These are phyloP conservation scores for Otus scops DNA, from an alignment of 2,797 vertebrate species.

Conservation along the genomic window DNA sequence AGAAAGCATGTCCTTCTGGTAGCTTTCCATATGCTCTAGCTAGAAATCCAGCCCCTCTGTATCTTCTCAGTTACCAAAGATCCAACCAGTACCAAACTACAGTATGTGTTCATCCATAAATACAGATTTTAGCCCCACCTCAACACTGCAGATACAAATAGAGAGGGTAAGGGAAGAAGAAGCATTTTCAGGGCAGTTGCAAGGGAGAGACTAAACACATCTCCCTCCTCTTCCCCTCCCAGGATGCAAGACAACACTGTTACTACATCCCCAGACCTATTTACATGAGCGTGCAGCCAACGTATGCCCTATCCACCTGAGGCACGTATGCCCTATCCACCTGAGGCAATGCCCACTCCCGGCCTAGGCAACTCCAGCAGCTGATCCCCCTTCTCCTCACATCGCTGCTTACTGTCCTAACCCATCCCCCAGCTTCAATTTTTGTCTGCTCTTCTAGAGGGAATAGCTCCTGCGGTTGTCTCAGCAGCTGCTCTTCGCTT, in stretches of 20 bases:
- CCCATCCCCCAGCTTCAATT: slow-evolving; percentile 38
- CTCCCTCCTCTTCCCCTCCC: not conserved
- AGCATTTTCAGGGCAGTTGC: not conserved
- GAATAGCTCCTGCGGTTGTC: slow-evolving; percentile 22
- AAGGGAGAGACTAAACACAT: not conserved
- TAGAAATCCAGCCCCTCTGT: not conserved
- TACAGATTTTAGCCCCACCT: not conserved
- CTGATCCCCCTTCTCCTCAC: not conserved
- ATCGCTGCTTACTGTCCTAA: not conserved
- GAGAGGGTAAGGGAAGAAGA: not conserved
- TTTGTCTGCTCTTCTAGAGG: not conserved
- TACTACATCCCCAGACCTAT: not conserved
- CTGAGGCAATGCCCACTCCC: not conserved
- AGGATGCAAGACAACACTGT: not conserved
- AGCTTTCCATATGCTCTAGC: not conserved
- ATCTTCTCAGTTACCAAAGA: not conserved
- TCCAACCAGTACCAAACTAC: not conserved
- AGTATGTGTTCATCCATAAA: not conserved
- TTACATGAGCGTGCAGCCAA: not conserved
- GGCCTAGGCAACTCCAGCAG: not conserved
- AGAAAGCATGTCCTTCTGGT: not conserved
- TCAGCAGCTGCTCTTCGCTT: slow-evolving; percentile 59
- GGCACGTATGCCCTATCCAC: not conserved
- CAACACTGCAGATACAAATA: not conserved
- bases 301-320: not conserved